Percentiles rank a stretch among this genome's conserved stretches.
phyloP scores from a whole-genome alignment of 2,888 invertebrate species.

The Hirtodrosophila cameraria region DNA sequence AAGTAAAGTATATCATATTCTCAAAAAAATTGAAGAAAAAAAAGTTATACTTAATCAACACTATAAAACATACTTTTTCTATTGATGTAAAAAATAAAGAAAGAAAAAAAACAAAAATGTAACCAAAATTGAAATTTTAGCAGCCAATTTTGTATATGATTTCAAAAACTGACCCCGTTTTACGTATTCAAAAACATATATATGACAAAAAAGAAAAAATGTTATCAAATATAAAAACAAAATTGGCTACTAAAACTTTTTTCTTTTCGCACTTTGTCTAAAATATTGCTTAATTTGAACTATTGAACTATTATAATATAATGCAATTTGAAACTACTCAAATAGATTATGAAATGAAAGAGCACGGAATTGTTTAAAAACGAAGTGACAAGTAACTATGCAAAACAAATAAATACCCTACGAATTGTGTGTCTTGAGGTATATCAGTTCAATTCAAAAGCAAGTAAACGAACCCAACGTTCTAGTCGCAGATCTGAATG shows the following conservation, averaged over 20 bases:
- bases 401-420: conserved; percentile 17
- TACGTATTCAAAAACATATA: too few species aligned
- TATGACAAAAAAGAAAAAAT: background rate
- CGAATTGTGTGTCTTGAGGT: background rate
- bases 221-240: conserved; percentile 14
- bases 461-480: conserved; percentile 62
- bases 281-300: conserved; percentile 5
- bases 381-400: conserved; percentile 36
- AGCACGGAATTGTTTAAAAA: conserved; percentile 57
- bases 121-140: conserved; percentile 44
- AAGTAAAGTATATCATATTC: background rate
- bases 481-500: conserved; percentile 14
- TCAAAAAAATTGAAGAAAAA: conserved; percentile 6
- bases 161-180: conserved; percentile 44
- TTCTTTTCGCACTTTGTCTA: background rate
- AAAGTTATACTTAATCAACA: conserved; percentile 9
- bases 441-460: conserved; percentile 26
- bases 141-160: conserved; percentile 40
- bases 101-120: conserved; percentile 66
- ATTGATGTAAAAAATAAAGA: conserved; percentile 27
- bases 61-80: conserved; percentile 25
- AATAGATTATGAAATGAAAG: conserved; percentile 19
- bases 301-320: background rate
- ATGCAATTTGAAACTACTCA: conserved; percentile 2
- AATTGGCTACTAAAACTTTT: conserved; percentile 23